phyloP scores from a whole-genome alignment of 2,797 vertebrate species.

The Nyctalus aviator region DNA sequence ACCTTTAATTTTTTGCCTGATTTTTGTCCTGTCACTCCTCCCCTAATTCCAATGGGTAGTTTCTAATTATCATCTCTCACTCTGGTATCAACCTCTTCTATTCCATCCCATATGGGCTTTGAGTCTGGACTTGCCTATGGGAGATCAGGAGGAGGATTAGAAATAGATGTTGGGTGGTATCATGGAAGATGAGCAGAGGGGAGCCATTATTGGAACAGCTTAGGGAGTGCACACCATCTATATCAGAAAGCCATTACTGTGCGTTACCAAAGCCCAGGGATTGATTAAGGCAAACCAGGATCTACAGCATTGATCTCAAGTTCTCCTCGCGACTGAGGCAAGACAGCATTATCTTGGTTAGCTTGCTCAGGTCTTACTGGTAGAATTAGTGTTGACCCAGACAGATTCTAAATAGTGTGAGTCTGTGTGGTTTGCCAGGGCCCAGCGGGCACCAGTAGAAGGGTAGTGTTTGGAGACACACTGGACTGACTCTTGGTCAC shows the following conservation, averaged over 20 bases:
- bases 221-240: not conserved
- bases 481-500: not conserved
- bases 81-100: not conserved
- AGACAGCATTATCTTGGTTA: not conserved
- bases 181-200: not conserved
- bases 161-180: not conserved
- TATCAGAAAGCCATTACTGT: not conserved
- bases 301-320: not conserved
- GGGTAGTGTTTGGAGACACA: not conserved
- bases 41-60: not conserved
- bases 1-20: not conserved
- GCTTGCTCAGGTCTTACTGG: not conserved
- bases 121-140: not conserved
- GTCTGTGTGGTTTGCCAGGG: not conserved
- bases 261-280: not conserved
- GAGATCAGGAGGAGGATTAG: not conserved
- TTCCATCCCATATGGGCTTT: not conserved
- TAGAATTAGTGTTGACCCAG: not conserved
- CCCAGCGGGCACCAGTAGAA: not conserved
- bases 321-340: not conserved
- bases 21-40: not conserved
- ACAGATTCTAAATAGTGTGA: not conserved
- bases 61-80: not conserved
- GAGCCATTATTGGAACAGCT: not conserved
- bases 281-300: not conserved